Conservation (phyloP, 92 coral and sea anemone species). For the Siderastrea radians region DNA sequence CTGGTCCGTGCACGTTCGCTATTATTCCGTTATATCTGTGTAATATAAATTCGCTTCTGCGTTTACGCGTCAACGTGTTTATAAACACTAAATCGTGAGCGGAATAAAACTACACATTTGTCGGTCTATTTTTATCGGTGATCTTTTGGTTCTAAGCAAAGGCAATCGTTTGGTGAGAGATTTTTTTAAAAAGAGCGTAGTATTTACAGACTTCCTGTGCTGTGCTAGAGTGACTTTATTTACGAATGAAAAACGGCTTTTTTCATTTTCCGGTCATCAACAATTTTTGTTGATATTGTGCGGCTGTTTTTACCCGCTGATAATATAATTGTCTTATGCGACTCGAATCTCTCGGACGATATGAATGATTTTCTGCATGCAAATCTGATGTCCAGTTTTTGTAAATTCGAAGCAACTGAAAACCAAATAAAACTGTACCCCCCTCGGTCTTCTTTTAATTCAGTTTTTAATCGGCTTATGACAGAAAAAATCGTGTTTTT, state of each 20-base stretch:
- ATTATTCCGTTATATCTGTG: not conserved
- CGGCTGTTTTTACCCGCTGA: not conserved
- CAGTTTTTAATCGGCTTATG: too few species aligned
- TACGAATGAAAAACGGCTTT: not conserved
- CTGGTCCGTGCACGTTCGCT: not conserved
- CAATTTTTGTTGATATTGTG: constrained; percentile 6
- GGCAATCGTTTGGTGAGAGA: too few species aligned
- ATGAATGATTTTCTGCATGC: not conserved
- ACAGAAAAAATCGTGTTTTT: too few species aligned
- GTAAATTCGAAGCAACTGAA: not conserved
- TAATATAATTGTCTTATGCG: not conserved
- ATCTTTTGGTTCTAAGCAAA: not conserved
- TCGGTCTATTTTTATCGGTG: not conserved
- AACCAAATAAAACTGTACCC: too few species aligned
- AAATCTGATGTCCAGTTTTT: not conserved
- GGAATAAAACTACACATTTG: not conserved
- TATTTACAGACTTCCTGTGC: not conserved
- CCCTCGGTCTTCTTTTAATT: too few species aligned
- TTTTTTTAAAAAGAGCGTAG: too few species aligned
- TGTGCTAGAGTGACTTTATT: not conserved
- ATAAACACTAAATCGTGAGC: not conserved
- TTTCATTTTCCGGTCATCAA: not conserved
- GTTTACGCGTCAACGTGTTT: not conserved
- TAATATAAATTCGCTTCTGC: too few species aligned
- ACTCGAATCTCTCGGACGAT: not conserved